Conservation (phyloP, 1,140 invertebrate genomes). For the Chironomus tepperi region DNA sequence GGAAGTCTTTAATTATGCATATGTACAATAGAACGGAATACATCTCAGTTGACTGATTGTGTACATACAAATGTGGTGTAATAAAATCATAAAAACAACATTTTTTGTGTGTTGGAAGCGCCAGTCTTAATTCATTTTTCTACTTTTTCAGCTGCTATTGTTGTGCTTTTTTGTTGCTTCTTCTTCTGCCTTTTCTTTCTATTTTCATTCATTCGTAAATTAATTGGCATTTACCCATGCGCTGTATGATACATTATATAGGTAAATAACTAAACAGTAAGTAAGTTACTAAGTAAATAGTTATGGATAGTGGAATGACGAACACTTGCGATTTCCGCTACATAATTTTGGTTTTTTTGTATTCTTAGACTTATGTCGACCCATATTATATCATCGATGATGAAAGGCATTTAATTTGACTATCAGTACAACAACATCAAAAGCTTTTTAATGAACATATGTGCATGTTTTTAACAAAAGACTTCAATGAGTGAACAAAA, state of each 20-base stretch:
- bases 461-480: not conserved
- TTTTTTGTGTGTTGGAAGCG: not conserved
- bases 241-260: not conserved
- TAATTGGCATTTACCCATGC: not conserved
- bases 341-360: not conserved
- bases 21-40: not conserved
- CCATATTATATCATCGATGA: conserved; percentile 1
- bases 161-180: not conserved
- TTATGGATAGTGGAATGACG: not conserved
- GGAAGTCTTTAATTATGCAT: too few relatives aligned
- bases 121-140: not conserved
- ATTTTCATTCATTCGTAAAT: not conserved
- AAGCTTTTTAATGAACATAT: not conserved
- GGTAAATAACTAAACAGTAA: not conserved
- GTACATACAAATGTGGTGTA: not conserved
- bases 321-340: not conserved
- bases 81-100: not conserved
- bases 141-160: not conserved
- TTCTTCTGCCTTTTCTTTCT: not conserved
- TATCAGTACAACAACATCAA: not conserved
- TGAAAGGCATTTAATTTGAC: not conserved
- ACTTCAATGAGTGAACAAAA: not conserved
- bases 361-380: not conserved
- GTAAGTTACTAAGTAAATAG: not conserved
- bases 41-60: not conserved